Evolutionary conservation across 2,113 vertebrate genomes (phyloP).

Genomic region (Elephantulus edwardii): DNA sequence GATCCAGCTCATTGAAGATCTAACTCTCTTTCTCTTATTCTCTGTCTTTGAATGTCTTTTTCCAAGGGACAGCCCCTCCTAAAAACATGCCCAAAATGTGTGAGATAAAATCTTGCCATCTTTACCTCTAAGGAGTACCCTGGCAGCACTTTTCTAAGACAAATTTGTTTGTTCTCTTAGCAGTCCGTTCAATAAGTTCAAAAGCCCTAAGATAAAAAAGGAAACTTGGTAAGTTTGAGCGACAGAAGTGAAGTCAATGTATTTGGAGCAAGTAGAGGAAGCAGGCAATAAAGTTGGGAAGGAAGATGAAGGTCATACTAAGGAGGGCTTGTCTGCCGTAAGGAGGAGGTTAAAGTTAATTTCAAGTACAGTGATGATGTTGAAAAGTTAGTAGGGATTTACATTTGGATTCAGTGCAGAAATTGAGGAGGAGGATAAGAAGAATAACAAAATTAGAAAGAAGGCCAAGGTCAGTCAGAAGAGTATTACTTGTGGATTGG

Average conservation of each 20-base stretch:
- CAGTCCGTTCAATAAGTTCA: no score
- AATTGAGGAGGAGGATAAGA: background rate
- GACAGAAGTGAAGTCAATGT: background rate
- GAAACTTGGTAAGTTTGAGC: background rate
- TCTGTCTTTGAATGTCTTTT: no score
- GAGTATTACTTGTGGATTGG: background rate
- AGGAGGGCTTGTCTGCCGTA: fast-evolving
- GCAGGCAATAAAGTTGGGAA: background rate
- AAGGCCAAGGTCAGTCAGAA: background rate
- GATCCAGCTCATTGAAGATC: no score
- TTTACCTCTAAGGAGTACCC: no score
- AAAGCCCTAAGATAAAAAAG: background rate
- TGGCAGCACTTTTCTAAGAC: no score
- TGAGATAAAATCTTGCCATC: no score
- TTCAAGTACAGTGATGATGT: background rate
- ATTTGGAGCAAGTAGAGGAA: background rate
- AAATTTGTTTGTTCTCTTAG: no score
- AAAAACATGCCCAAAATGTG: no score
- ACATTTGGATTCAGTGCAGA: background rate
- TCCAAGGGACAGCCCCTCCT: no score
- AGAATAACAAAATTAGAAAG: background rate
- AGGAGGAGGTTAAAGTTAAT: background rate
- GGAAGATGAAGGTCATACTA: background rate
- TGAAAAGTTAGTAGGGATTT: background rate
- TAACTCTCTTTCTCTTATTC: no score